Base-by-base conservation (phyloP, 2,888 invertebrate species). In the Muschampia plurimacula region DNA sequence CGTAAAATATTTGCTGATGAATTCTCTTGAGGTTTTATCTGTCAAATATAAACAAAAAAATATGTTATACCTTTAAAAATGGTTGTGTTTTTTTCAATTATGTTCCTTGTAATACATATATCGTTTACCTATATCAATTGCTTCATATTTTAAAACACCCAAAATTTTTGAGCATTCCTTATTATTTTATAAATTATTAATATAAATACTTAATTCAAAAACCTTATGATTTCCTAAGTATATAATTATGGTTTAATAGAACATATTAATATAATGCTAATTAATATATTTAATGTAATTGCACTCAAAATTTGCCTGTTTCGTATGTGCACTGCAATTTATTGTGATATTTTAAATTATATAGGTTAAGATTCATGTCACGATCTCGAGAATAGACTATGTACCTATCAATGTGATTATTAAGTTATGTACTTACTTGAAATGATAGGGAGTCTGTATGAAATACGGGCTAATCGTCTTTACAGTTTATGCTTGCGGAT, bases 331-430 rank as follows among this genome's bases (percentile, higher is more conserved):
- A 95, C 95, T 89, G 90, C 89, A 94, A 94, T 94, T 95, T 93
- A 94, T 93, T 94, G 94, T 95, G 94, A 95, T 95, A 94, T 94
- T 94, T 94, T 93, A 90, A 92, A 92, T 90, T 92, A 87, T 89
- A 86, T 93, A 93, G 92, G 85, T 84, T 93, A 94, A 93, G 93
- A 85, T 84, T 88, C 91, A 89, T 90, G 89, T 87, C 86, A 90
- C 86, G 88, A 89, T 92, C 89, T 92, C 87, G 85, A 84, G 84
- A 85, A 88, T 91, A 91, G 87, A 89, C 87, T 92, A 88, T 88
- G 86, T 91, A 92, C 88, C 89, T 90, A 88, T 91, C 85, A 84
- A 89, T 89, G 88, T 91, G 88, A 90, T 89, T 89, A 87, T 86
- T 86, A 84, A 85, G 90, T 89, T 89, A 86, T 83, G 81, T 80